A percentile compares a stretch with the other conserved stretches of the same genome.
Conservation (phyloP, 1,140 invertebrate species). For the Caenorhabditis remanei region DNA sequence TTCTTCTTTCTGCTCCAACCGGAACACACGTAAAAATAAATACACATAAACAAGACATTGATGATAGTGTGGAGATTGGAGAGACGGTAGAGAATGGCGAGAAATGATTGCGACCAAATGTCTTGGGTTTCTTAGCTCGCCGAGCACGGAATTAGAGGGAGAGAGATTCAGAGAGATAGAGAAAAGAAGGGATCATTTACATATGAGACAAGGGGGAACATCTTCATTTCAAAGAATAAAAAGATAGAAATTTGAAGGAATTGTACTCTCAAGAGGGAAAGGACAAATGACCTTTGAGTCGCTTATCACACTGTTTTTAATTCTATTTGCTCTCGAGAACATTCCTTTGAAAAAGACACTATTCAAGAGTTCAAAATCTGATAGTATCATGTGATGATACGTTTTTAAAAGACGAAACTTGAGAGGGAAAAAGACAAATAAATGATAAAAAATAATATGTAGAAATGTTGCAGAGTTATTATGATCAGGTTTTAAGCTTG, state of each 20-base stretch:
- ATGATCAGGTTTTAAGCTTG: no score
- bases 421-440: no score
- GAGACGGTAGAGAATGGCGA: conserved; percentile 2
- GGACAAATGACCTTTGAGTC: conserved; percentile 6
- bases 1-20: neutral
- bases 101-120: conserved; percentile 50
- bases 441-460: no score
- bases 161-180: neutral
- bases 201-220: conserved; percentile 3
- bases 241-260: neutral
- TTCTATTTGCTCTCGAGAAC: neutral
- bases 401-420: no score
- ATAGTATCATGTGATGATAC: no score
- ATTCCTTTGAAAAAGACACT: neutral
- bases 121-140: conserved; percentile 26
- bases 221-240: neutral
- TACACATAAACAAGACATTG: conserved; percentile 31
- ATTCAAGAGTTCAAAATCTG: no score
- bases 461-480: no score
- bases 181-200: conserved; percentile 38
- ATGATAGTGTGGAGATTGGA: neutral
- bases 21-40: conserved; percentile 53
- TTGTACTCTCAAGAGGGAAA: neutral
- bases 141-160: neutral
- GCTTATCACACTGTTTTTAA: neutral